Base-by-base conservation (phyloP, 2,797 vertebrate species). In the Coracias cyanogaster region DNA sequence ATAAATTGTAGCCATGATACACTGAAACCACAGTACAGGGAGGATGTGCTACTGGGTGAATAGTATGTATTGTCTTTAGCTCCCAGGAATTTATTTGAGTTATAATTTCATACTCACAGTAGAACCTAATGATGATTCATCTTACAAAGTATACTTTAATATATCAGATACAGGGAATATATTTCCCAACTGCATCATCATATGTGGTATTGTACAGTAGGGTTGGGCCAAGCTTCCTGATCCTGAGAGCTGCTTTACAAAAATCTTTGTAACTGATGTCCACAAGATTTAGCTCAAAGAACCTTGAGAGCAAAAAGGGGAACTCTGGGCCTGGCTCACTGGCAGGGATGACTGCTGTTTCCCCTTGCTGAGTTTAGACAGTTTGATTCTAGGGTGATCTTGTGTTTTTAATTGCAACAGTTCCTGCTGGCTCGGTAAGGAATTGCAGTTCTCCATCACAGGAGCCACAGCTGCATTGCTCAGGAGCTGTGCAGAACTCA, bases 31-130 rank as follows among this genome's bases (percentile, higher is more conserved):
- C 8, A 26, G 28, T 5, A 57, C 24, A 52, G 25, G 52, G 26
- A 37, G 39, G 20, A 15, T 0, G 0, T 41, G 9, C 15, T 62
- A 13, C 58, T 46, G n/a, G 31, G 9, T 4, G 4, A 76, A 31
- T 51, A 54, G 13, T 22, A 7, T 24, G 10, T 43, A 5, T 26
- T 79, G 25, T 49, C 8, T 82, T 89, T 69, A 65, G 41, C 20
- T 82, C 14, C 12, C 4, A 4, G 37, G 18, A 33, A 5, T 31
- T 89, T 69, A 37, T 2, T 78, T 28, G 8, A 58, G 16, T 76
- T 92, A 10, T 8, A 4, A 24, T 86, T 90, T 45, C 12, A 28
- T 39, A 29, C 49, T 72, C 28, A 5, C 17, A 33, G 4, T 25
- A 66, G 26, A 72, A 51, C 37, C 18, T 48, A 51, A 29, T n/a